Base-by-base conservation (phyloP, 2,888 invertebrate species). In the Eupithecia inturbata region DNA sequence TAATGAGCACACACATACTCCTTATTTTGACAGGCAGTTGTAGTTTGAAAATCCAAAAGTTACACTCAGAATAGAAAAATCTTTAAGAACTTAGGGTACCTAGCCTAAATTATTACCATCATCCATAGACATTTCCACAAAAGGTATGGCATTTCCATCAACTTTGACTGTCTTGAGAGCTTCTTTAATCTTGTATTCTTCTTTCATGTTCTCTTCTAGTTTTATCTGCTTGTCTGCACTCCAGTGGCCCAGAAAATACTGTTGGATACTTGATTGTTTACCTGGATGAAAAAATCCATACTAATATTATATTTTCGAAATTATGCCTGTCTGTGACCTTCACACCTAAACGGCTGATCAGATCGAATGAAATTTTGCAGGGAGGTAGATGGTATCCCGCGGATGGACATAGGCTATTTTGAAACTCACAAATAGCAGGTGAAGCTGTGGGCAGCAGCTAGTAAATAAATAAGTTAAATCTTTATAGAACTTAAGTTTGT, bases 231-330 rank as follows among this genome's bases (percentile, higher is more conserved):
- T 95, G 5, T 95, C 95, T 33, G 95, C 93, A 81, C 96, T 96
- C 96, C 97, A 97, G 79, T 96, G 96, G 0, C 99, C 99, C 0
- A 99, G 94, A 83, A 95, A 97, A 87, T 97, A 99, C 87, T 98
- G 98, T 86, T 98, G 98, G 0, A 96, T 92, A 86, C 97, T 97
- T 1, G 97, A 95, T 87, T 96, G 96, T 91, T 98, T 97, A n/a
- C 96, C 95, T 95, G 79, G 1, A 57, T 57, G 12, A 57, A 22
- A 26, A 10, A 53, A 53, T n/a, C n/a, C n/a, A n/a, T n/a, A n/a
- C n/a, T n/a, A n/a, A n/a, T n/a, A n/a, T n/a, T n/a, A n/a, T n/a
- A n/a, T n/a, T n/a, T n/a, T n/a, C n/a, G n/a, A n/a, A n/a, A n/a
- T n/a, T n/a, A n/a, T n/a, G n/a, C n/a, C n/a, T n/a, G n/a, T n/a